Base-by-base conservation (phyloP, 2,113 vertebrate species). In the Zosterops japonicus region DNA sequence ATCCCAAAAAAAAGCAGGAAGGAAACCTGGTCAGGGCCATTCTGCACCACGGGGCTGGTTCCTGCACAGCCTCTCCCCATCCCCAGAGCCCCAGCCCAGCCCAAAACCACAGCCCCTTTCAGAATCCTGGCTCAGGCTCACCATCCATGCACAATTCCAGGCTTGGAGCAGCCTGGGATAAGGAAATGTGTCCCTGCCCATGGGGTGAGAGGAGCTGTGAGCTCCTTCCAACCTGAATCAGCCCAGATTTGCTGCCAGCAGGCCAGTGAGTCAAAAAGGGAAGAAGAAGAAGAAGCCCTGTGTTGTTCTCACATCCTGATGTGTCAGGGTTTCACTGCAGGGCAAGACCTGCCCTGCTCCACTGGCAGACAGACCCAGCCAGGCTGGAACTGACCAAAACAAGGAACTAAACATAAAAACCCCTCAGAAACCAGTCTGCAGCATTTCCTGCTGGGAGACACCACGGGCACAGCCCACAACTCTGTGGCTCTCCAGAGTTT, bases 181-280 rank as follows among this genome's bases (percentile, higher is more conserved):
- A 31, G 74, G 72, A 29, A 42, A 57, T 8, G 21, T 12, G 29
- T 55, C 69, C 41, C 33, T 67, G 81, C 2, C 65, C 12, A 0
- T 6, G 64, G 83, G 8, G 8, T 15, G 22, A 23, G 33, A 15
- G 19, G 25, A 16, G 76, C 21, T 57, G 12, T 2, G 50, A 72
- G 67, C 17, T 41, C 49, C 5, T 65, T 6, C 56, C 12, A 0
- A 1, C 3, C 71, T 8, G 44, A 5, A 15, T 6, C 60, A 53
- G 4, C n/a, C 52, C 46, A 5, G 0, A 1, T 60, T 39, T 53
- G 60, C 16, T 21, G 15, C 0, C 0, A 14, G 4, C 44, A 18
- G 14, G 1, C 7, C 20, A 7, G n/a, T 4, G 50, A 59, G 36
- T 9, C 28, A 8, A 5, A 33, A 28, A 23, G 33, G 44, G 59